phyloP scores from a whole-genome alignment of 2,113 vertebrate genomes.

The Brachypteracias leptosomus region DNA sequence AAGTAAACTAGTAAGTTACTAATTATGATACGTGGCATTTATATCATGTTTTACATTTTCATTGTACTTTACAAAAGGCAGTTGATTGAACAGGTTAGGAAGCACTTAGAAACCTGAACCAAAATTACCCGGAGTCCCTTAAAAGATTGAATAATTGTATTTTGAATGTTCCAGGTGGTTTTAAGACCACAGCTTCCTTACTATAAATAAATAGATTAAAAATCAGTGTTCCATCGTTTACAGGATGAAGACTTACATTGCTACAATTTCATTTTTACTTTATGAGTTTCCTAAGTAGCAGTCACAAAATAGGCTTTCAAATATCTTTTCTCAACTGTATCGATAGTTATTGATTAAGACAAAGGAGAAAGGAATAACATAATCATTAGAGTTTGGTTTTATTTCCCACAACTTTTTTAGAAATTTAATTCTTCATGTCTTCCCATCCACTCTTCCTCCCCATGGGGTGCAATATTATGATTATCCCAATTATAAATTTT shows the following conservation, averaged over 20 bases:
- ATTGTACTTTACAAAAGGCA: background rate
- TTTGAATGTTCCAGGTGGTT: background rate
- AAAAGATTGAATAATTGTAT: background rate
- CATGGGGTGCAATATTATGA: background rate
- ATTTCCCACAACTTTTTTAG: background rate
- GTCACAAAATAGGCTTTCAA: conserved; percentile 15
- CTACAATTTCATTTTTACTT: conserved; percentile 60
- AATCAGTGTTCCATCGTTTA: conserved; percentile 50
- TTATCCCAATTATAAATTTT: background rate
- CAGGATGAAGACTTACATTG: conserved; percentile 43
- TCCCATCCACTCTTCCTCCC: background rate
- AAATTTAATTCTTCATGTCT: background rate
- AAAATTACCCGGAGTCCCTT: background rate
- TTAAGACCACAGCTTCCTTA: background rate
- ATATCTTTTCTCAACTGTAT: conserved; percentile 33
- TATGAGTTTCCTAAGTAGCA: conserved; percentile 38
- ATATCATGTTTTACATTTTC: background rate
- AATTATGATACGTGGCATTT: background rate
- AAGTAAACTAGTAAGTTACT: conserved; percentile 6
- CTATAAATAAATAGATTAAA: conserved; percentile 9
- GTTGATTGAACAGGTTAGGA: background rate
- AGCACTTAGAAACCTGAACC: background rate
- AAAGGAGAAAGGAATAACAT: background rate
- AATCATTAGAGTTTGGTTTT: background rate
- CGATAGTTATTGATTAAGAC: background rate